Evolutionary conservation across 1,140 invertebrate species (phyloP), one percentile per base, ranked within the genome.

Genomic region (Tetragnatha versicolor): DNA sequence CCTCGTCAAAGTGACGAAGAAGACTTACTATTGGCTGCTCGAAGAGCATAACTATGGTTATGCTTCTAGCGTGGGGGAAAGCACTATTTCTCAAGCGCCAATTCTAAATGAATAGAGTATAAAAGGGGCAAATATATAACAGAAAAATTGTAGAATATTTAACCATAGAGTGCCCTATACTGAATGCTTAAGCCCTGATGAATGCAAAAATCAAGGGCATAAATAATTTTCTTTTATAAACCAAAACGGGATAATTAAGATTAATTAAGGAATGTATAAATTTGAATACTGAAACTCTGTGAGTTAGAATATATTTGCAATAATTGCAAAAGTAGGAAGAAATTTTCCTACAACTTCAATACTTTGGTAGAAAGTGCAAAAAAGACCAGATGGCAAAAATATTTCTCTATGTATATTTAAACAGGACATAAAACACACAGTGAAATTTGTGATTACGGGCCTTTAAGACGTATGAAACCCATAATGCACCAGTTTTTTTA

Each of bases 291-390:
- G 39, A 77, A n/a, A 77, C 49, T 29, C 39, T 37, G 12, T 25
- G 20, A 66, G 31, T 65, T 66, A 65, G 2, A 66, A 20, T 33
- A n/a, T 53, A 49, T 65, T 77, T 42, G 47, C 33, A 77, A 55
- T 66, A 73, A 49, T 73, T 73, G 55, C 55, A 73, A 53, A 58
- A 60, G 55, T 61, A 73, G 70, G 70, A 73, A 53, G 25, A 55
- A 27, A 53, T 42, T 31, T 14, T 29, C 73, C 33, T 53, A 39
- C 51, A 17, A 60, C 27, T 73, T 77, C 35, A 77, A 66, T 77
- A 63, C 73, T 77, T 77, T 77, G 73, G 73, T 77, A 77, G 60
- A 77, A 77, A 77, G 73, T 65, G 60, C 73, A 65, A 65, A 65
- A 42, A 77, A 77, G 73, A 77, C 61, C 73, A 65, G 60, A 55